Evolutionary conservation across 2,113 vertebrate genomes (phyloP), one percentile per base, ranked within the genome.

Genomic region (Abramis brama): DNA sequence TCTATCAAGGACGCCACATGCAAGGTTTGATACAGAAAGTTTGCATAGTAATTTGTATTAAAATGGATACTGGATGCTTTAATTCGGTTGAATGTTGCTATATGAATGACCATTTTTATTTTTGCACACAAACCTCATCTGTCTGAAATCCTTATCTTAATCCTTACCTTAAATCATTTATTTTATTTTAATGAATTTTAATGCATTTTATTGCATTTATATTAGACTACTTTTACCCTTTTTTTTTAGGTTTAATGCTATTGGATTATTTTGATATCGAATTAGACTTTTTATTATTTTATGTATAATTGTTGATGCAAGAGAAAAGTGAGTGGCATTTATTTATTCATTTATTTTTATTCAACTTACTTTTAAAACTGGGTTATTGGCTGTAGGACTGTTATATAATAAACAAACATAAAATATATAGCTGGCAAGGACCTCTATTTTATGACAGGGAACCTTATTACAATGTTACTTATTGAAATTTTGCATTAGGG

Each of bases 401-500:
- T 77, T 33, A 55, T 52, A 21, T 76, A 76, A 47, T 70, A 36
- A 36, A 71, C 68, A 71, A 7, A 23, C 23, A 66, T 15, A 36
- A 73, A 6, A 1, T 3, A 39, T n/a, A 78, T 3, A 39, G 10
- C 11, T 4, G 19, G 19, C 19, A 78, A 36, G 30, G 30, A 57
- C 23, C n/a, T 79, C 19, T 75, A 27, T 47, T 78, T 78, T 57
- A n/a, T 59, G 76, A 13, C 4, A 39, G 27, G 30, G 19, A 15
- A 57, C 11, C 76, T 39, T 59, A 79, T 79, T 79, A 36, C 30
- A 57, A 59, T 77, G 30, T 59, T 47, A 57, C 66, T 76, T 66
- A 76, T 59, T 73, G 17, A 25, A 45, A 86, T 71, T 11, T 27
- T 25, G 15, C 50, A 77, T 64, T 55, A 36, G 30, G 33, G 47